Percentiles rank a stretch among this genome's conserved stretches.
phyloP scores from a whole-genome alignment of 2,888 invertebrate genomes.

The Masnerella sp. region DNA sequence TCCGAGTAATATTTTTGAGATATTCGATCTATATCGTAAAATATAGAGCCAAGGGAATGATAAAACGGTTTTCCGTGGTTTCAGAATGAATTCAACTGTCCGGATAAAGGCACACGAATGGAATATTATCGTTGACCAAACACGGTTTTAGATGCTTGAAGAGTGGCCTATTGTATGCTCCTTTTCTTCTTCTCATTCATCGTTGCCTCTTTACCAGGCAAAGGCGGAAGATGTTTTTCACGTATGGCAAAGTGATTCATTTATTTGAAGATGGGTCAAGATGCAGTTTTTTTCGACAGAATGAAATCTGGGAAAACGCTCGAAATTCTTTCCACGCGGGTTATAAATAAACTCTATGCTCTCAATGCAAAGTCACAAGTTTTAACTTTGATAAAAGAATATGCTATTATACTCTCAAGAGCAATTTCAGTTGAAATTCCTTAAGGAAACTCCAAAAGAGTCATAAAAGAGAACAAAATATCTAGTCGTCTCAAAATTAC shows the following conservation, averaged over 20 bases:
- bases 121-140: constrained; percentile 31
- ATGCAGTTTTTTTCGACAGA: constrained; percentile 11
- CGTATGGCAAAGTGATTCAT: constrained; percentile 31
- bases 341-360: constrained; percentile 4
- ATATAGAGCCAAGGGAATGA: constrained; percentile 6
- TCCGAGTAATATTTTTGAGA: constrained; percentile 1
- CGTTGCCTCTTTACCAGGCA: constrained; percentile 27
- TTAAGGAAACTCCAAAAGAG: no score
- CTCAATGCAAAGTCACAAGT: constrained; percentile 1
- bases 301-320: constrained; percentile 2
- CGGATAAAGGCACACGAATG: constrained; percentile 27
- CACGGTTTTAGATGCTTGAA: constrained; percentile 12
- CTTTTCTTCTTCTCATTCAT: constrained; percentile 29
- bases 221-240: constrained; percentile 24
- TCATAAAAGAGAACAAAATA: no score
- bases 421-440: no score
- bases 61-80: constrained; percentile 15
- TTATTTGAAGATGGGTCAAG: constrained; percentile 40
- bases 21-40: neutral
- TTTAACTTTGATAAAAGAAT: neutral
- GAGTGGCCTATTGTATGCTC: constrained; percentile 28
- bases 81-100: constrained; percentile 12
- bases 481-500: no score
- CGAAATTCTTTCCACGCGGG: constrained; percentile 1
- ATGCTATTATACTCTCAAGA: neutral